Conservation (phyloP, 1,140 invertebrate species). For the Ptiloglossa arizonensis region DNA sequence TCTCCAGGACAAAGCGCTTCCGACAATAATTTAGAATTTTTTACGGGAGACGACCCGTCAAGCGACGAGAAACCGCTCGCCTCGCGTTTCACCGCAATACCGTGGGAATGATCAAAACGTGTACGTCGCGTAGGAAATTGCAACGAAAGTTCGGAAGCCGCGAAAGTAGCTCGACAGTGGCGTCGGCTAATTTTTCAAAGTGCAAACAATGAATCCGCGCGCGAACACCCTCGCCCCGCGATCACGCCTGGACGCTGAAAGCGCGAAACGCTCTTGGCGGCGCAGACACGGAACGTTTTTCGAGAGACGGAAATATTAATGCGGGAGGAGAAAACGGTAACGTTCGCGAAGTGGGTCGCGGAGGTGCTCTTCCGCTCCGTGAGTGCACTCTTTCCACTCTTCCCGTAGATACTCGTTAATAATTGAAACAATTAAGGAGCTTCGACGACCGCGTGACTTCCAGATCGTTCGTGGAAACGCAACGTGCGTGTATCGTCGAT, state of each 20-base stretch:
- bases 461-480: too few relatives aligned
- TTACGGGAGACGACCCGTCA: not conserved
- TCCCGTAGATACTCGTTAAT: too few relatives aligned
- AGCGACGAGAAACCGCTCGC: not conserved
- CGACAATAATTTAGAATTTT: constrained; percentile 50
- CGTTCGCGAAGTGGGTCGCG: not conserved
- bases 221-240: not conserved
- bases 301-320: not conserved
- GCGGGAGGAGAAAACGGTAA: not conserved
- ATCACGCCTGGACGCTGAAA: not conserved
- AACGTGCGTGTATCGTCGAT: too few relatives aligned
- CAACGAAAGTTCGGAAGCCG: not conserved
- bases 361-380: too few relatives aligned
- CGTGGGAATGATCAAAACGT: constrained; percentile 1
- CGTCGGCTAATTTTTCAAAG: constrained; percentile 6
- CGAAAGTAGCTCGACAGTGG: not conserved
- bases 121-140: not conserved
- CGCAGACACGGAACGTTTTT: not conserved
- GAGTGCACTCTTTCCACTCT: too few relatives aligned
- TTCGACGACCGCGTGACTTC: too few relatives aligned
- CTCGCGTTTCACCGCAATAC: not conserved
- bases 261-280: not conserved
- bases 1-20: constrained; percentile 47
- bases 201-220: not conserved
- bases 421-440: not conserved